Base-by-base conservation (phyloP, 2,113 vertebrate genomes). In the Chrysochloris asiatica region DNA sequence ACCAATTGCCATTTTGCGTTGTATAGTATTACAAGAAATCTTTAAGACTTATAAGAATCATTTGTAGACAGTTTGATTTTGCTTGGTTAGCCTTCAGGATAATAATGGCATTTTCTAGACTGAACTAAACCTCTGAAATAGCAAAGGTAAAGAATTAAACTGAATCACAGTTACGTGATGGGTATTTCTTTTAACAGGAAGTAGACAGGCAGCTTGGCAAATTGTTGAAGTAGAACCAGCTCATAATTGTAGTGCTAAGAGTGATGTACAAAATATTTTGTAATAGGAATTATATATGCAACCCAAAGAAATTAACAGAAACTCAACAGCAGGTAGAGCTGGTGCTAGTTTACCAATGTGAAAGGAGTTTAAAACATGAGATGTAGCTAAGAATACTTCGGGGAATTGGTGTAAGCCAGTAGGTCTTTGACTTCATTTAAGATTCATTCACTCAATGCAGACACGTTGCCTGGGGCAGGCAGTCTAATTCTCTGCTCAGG, bases 1-100 rank as follows among this genome's bases (percentile, higher is more conserved):
- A 3, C 52, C 78, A 63, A 94, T 90, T 59, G 0, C 28, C 79
- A n/a, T 94, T 96, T 95, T 97, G 50, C 75, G 16, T 47, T 0
- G 78, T 43, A 89, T 54, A 69, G 10, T 69, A 2, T 91, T 71
- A 87, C 16, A 82, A 77, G 73, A 75, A 86, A 76, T 17, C 38
- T 86, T 78, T 87, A 41, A 12, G n/a, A 33, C 84, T 77, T 86
- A 67, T 11, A 50, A 47, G 56, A 0, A 48, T 59, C 38, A 73
- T 1, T 2, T 47, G 13, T 13, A 86, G 85, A 19, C 52, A 0
- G 0, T 80, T 93, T 65, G 26, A 88, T 50, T 89, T 63, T 63
- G 45, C 67, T 79, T n/a, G 84, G 12, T 56, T 83, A 12, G 21
- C 77, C 38, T 78, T 87, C 65, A 61, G 89, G 89, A 8, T 88